A percentile compares a stretch with the other conserved stretches of the same genome.
phyloP scores from a whole-genome alignment of 2,888 invertebrate genomes.

The Lithodes maja region DNA sequence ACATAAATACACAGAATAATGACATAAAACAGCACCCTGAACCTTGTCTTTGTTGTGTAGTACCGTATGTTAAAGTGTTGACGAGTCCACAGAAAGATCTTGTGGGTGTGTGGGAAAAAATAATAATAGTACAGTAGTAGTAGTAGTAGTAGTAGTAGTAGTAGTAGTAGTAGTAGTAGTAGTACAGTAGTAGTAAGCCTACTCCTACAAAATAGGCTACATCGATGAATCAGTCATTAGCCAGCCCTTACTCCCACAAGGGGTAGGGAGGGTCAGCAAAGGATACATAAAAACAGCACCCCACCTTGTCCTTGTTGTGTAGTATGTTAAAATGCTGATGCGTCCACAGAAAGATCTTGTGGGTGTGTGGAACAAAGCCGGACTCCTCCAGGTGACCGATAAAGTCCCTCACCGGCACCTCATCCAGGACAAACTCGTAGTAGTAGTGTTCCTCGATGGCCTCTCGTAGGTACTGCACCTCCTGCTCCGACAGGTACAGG shows the following conservation, averaged over 20 bases:
- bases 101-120: slow-evolving; percentile 77
- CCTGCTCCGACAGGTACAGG: slow-evolving; percentile 74
- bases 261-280: not conserved
- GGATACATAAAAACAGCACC: not conserved
- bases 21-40: not conserved
- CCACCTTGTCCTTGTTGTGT: slow-evolving; percentile 76
- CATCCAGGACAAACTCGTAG: slow-evolving; percentile 77
- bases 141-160: not conserved
- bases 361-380: slow-evolving; percentile 77
- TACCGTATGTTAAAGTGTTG: slow-evolving; percentile 76
- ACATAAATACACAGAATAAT: no score
- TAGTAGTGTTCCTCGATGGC: slow-evolving; percentile 78
- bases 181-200: not conserved
- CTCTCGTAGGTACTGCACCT: slow-evolving; percentile 74
- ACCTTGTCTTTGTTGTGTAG: slow-evolving; percentile 75
- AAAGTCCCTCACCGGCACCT: slow-evolving; percentile 77
- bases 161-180: not conserved
- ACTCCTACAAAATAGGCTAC: not conserved
- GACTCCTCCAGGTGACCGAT: slow-evolving; percentile 77
- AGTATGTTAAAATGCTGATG: slow-evolving; percentile 77
- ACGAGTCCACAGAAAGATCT: slow-evolving; percentile 76
- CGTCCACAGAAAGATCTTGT: slow-evolving; percentile 76
- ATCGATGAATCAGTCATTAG: not conserved
- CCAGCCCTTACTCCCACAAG: no score
- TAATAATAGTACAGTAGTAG: no score